phyloP scores from a whole-genome alignment of 1,140 invertebrate species.

The Camponotus pennsylvanicus region DNA sequence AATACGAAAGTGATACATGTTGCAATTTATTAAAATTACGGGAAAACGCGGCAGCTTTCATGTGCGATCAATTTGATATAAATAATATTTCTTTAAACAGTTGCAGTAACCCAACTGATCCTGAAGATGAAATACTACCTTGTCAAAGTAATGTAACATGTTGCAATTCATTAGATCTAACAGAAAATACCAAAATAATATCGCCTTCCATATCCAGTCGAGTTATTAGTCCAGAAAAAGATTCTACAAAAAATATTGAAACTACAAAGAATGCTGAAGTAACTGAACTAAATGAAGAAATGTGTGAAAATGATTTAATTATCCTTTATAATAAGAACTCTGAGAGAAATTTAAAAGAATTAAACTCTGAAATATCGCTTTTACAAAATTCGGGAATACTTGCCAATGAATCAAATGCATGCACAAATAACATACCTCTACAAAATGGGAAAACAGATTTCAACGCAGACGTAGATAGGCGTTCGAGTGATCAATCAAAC shows the following conservation, averaged over 20 bases:
- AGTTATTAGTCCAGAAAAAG: background rate
- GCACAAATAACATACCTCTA: background rate
- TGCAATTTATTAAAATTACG: constrained; percentile 3
- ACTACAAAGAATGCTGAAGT: background rate
- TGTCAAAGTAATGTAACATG: background rate
- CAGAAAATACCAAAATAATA: background rate
- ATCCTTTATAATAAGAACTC: background rate
- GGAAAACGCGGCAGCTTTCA: background rate
- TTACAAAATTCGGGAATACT: background rate
- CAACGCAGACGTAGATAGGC: background rate
- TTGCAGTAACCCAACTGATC: background rate
- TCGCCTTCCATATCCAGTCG: background rate
- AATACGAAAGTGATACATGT: background rate
- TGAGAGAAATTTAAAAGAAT: constrained; percentile 7
- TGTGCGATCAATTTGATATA: background rate
- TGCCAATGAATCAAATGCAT: background rate
- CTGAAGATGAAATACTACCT: background rate
- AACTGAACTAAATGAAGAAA: constrained; percentile 6
- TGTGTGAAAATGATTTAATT: background rate
- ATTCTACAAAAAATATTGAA: background rate
- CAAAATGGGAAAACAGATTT: background rate
- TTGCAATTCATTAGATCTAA: background rate
- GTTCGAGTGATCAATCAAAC: background rate
- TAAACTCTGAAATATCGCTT: background rate
- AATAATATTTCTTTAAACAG: background rate